phyloP scores from a whole-genome alignment of 2,797 vertebrate genomes.

The Anguilla pacifica region DNA sequence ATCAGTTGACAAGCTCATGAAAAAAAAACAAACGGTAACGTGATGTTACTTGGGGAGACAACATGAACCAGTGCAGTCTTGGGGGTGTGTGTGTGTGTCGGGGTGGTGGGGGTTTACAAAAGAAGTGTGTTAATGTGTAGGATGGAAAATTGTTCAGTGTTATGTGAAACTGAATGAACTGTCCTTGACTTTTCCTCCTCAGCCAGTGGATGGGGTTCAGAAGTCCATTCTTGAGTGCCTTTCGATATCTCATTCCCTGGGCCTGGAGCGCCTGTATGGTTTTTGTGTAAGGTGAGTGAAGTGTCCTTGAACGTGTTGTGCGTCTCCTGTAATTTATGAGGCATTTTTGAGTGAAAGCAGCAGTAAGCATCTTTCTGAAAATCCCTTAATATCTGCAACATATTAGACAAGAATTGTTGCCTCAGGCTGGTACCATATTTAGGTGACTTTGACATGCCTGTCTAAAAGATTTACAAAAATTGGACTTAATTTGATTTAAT shows the following conservation, averaged over 20 bases:
- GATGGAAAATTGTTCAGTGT: neutral
- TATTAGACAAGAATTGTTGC: neutral
- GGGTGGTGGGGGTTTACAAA: neutral
- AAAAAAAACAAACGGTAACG: too few species aligned
- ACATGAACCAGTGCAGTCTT: neutral
- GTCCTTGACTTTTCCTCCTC: conserved; percentile 40
- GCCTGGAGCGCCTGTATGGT: conserved; percentile 80
- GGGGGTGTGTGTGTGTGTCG: neutral
- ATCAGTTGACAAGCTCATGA: too few species aligned
- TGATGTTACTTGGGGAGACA: neutral
- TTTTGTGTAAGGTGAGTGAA: conserved; percentile 85
- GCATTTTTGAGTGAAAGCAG: neutral
- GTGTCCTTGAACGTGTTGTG: neutral
- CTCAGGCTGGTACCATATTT: conserved; percentile 12
- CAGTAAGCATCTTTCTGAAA: neutral
- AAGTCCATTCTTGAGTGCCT: conserved; percentile 85
- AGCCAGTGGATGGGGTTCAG: conserved; percentile 83
- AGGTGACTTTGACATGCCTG: conserved; percentile 20
- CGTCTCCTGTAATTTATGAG: neutral
- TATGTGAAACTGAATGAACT: neutral
- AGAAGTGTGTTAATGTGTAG: neutral
- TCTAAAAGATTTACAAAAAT: conserved; percentile 19
- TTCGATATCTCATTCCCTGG: conserved; percentile 83
- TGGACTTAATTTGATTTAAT: conserved; percentile 1
- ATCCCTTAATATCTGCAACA: neutral